Percentiles rank a stretch among this genome's conserved stretches.
These are phyloP conservation scores for Anser cygnoides DNA, from an alignment of 2,113 vertebrate species.

Conservation along the genomic window DNA sequence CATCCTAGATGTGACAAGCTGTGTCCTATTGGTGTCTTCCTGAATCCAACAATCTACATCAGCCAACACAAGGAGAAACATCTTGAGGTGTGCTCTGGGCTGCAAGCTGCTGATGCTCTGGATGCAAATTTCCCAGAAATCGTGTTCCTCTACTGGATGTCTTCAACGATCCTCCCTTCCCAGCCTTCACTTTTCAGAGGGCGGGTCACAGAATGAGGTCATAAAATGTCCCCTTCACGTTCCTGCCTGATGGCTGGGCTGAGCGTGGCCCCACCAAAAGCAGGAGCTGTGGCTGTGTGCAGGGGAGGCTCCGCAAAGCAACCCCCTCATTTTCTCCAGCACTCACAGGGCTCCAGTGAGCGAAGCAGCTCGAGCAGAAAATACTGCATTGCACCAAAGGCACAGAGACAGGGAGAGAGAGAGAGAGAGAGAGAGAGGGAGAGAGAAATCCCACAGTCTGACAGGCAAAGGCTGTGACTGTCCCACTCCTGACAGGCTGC, in stretches of 20 bases:
- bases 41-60: background rate
- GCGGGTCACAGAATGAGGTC: background rate
- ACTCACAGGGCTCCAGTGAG: slow-evolving; percentile 26
- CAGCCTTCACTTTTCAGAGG: background rate
- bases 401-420: background rate
- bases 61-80: background rate
- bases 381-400: slow-evolving; percentile 75
- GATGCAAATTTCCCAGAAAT: background rate
- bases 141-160: fast-evolving
- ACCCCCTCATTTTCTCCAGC: background rate
- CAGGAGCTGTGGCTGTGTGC: background rate
- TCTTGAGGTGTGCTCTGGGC: background rate
- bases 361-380: slow-evolving; percentile 51
- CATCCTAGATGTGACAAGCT: background rate
- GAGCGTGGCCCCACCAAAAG: fast-evolving
- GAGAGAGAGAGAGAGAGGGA: background rate
- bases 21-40: background rate
- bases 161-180: background rate
- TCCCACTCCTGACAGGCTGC: slow-evolving; percentile 19
- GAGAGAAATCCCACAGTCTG: slow-evolving; percentile 10
- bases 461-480: slow-evolving; percentile 6
- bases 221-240: fast-evolving
- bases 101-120: background rate
- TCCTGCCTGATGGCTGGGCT: background rate
- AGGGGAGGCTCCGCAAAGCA: background rate